These are phyloP conservation scores for Sarcophaga peregrina DNA, from an alignment of 1,140 invertebrate species.

Conservation along the genomic window DNA sequence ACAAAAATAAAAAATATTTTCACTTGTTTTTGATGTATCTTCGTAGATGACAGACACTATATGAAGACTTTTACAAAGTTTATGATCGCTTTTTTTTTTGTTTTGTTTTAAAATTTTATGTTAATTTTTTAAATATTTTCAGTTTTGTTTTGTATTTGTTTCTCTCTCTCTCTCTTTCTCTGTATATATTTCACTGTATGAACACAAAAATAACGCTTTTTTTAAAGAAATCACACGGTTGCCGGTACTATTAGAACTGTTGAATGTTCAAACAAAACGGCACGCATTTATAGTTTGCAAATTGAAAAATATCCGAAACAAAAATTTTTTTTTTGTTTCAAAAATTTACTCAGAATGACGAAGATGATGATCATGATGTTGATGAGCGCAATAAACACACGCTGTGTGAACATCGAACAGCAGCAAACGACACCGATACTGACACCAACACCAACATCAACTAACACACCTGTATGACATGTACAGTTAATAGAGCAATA, in stretches of 20 bases:
- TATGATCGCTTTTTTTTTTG: background rate
- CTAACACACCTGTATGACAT: too few species aligned
- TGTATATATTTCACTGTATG: too few species aligned
- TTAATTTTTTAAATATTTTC: background rate
- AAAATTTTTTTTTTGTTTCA: background rate
- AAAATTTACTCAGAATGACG: background rate
- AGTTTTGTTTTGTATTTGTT: too few species aligned
- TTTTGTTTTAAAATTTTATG: background rate
- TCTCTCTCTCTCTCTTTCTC: too few species aligned
- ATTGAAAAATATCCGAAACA: background rate
- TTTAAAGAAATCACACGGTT: constrained; percentile 9
- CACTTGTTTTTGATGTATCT: too few species aligned
- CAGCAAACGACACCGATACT: background rate
- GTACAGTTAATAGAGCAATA: background rate
- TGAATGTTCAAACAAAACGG: background rate
- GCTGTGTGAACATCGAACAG: background rate
- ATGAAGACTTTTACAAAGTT: too few species aligned
- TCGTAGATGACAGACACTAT: too few species aligned
- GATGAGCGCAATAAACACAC: background rate
- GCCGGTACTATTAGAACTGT: constrained; percentile 41
- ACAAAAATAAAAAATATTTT: too few species aligned
- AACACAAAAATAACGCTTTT: background rate
- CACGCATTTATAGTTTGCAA: constrained; percentile 41
- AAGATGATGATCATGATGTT: background rate
- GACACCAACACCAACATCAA: too few species aligned